Percentiles rank a stretch among this genome's conserved stretches.
Evolutionary conservation across 1,140 invertebrate genomes (phyloP).

Genomic region (Zaprionus lachaisei): DNA sequence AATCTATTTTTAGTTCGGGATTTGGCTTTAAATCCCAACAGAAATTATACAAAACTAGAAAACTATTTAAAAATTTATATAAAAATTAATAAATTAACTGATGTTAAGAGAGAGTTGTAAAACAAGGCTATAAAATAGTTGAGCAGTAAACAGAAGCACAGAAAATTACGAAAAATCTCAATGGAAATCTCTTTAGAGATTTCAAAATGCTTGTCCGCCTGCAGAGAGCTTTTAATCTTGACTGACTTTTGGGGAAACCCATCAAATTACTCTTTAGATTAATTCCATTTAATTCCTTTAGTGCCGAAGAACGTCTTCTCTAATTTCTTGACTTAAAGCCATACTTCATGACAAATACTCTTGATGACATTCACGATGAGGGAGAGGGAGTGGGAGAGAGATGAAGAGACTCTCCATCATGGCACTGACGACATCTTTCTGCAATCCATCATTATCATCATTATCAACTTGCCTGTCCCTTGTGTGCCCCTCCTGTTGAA

Average conservation of each 20-base stretch:
- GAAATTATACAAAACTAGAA: not conserved
- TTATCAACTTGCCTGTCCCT: not conserved
- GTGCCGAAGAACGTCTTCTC: not conserved
- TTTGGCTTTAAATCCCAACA: not conserved
- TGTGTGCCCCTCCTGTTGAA: not conserved
- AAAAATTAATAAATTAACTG: not conserved
- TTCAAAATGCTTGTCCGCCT: not conserved
- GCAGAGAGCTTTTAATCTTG: not conserved
- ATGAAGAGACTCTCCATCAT: not conserved
- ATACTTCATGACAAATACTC: constrained; percentile 2
- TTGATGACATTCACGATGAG: not conserved
- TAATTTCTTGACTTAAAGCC: constrained; percentile 8
- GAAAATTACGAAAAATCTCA: not conserved
- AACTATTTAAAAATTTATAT: not conserved
- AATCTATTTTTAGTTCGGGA: not conserved
- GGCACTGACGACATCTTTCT: constrained; percentile 26
- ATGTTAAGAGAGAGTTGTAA: not conserved
- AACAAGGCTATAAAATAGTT: not conserved
- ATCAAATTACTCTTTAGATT: not conserved
- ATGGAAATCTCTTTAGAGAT: not conserved
- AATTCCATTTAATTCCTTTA: not conserved
- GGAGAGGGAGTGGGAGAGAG: not conserved
- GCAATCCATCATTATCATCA: constrained; percentile 36
- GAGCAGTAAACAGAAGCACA: not conserved
- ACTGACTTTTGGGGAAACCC: not conserved